Evolutionary conservation across 2,888 invertebrate species (phyloP), one percentile per base, ranked within the genome.

Genomic region (Eucera pruinosa): DNA sequence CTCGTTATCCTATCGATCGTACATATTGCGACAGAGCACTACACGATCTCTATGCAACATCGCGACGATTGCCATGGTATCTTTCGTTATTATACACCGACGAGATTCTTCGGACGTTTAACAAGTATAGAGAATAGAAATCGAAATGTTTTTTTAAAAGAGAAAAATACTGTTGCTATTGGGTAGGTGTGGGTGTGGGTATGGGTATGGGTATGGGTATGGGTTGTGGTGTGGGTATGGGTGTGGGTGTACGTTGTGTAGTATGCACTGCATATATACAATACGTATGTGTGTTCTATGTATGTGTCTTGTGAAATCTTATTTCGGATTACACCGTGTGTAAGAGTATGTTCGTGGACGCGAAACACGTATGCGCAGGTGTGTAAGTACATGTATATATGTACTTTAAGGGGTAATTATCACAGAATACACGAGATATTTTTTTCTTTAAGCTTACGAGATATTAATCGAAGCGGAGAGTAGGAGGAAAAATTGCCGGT

Each of bases 351-450:
- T 39, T 45, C 23, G 23, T 64, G 66, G 55, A 55, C 43, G 67
- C 30, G 45, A 20, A 47, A 39, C 58, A 61, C 61, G 67, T 73
- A 61, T 41, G 75, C 70, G 58, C 55, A 39, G 50, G 45, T 55
- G 27, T 78, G 62, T 78, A 13, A 36, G 39, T 48, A 13, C 36
- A 13, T 57, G 65, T 83, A 74, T 80, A 54, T 78, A 70, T 86
- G 82, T 86, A 78, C 82, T 87, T 89, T 86, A 86, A 89, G 85
- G 89, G 87, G 84, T 90, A 89, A 90, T 90, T 91, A 91, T 91
- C 91, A 91, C 91, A 91, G 91, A 91, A 91, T 90, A 91, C 86
- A 90, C 89, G 90, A 91, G 90, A 90, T 90, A 89, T 90, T 88
- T 60, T 43, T 45, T 60, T 89, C 83, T 86, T 84, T 86, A 90